Base-by-base conservation (phyloP, 2,797 vertebrate genomes). In the Morus bassanus region DNA sequence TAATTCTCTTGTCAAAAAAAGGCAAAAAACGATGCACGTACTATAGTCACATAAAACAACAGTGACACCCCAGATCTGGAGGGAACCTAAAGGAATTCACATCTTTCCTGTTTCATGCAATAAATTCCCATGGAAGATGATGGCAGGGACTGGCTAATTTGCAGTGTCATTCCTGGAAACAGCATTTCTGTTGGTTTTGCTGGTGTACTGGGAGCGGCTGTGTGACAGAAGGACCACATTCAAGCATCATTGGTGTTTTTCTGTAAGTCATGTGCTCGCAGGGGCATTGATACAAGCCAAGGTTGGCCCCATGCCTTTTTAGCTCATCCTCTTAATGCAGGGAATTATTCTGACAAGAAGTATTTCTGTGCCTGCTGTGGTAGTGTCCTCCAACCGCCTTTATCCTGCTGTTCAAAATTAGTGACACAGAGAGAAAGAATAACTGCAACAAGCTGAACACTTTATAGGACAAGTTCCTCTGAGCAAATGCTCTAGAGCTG, bases 351-450 rank as follows among this genome's bases (percentile, higher is more conserved):
- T 88, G 84, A 90, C 88, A 50, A 31, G 37, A 73, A 89, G 70
- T 78, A 75, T 85, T 93, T 83, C 78, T 85, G 61, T 89, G 90
- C 72, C 86, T 94, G 92, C 88, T 93, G 78, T 68, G 72, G 68
- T 78, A 41, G n/a, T 89, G 76, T 92, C 78, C 89, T 93, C 92
- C 72, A 88, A 72, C 24, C 83, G 86, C 81, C 48, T 96, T 95
- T 63, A 75, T 54, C 84, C 86, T 88, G 81, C 90, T 95, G 86
- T 61, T 96, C 73, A 83, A 83, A 95, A 95, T 92, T 88, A 95
- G 81, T 59, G 84, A 24, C 93, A 94, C 24, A 59, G 86, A 67
- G 53, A 92, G 72, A 88, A 94, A 89, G 81, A 93, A 93, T 88
- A 95, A 93, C 86, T 95, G 78, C 78, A 96, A 91, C 53, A 88